A percentile compares a stretch with the other conserved stretches of the same genome.
Evolutionary conservation across 1,140 invertebrate genomes (phyloP).

Genomic region (Scaptodrosophila lebanonensis): DNA sequence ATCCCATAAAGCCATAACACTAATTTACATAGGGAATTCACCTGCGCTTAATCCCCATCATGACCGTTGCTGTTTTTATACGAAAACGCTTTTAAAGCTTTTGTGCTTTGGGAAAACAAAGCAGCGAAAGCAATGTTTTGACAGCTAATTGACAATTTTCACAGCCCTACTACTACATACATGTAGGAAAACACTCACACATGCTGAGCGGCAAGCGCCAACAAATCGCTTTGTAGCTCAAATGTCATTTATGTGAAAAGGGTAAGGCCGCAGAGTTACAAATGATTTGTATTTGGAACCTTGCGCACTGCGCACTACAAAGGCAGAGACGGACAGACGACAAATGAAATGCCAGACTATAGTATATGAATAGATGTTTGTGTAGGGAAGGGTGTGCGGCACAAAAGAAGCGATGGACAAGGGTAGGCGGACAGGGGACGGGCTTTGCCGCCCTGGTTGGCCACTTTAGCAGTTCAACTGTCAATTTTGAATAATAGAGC

Average conservation of each 20-base stretch:
- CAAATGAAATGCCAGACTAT: conserved; percentile 44
- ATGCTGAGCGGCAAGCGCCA: conserved; percentile 8
- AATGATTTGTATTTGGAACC: conserved; percentile 1
- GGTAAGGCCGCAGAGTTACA: conserved; percentile 18
- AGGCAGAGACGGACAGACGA: conserved; percentile 7
- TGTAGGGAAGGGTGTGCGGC: background rate
- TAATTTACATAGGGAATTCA: no score
- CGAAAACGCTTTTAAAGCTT: background rate
- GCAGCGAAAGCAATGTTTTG: conserved; percentile 42
- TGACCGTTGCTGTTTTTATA: conserved; percentile 3
- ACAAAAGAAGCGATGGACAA: background rate
- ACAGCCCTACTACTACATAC: conserved; percentile 17
- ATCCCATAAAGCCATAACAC: no score
- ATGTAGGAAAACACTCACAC: background rate
- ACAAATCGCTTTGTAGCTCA: conserved; percentile 35
- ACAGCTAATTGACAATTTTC: conserved; percentile 60
- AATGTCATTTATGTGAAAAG: conserved; percentile 58
- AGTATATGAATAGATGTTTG: background rate
- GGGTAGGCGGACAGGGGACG: conserved; percentile 6
- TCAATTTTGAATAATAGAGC: conserved; percentile 73
- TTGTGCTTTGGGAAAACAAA: background rate
- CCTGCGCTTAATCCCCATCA: background rate
- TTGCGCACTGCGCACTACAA: background rate
- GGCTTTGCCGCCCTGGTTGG: conserved; percentile 17
- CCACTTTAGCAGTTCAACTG: conserved; percentile 70